Conservation (phyloP, 1,140 invertebrate species). For the Colletes gigas region DNA sequence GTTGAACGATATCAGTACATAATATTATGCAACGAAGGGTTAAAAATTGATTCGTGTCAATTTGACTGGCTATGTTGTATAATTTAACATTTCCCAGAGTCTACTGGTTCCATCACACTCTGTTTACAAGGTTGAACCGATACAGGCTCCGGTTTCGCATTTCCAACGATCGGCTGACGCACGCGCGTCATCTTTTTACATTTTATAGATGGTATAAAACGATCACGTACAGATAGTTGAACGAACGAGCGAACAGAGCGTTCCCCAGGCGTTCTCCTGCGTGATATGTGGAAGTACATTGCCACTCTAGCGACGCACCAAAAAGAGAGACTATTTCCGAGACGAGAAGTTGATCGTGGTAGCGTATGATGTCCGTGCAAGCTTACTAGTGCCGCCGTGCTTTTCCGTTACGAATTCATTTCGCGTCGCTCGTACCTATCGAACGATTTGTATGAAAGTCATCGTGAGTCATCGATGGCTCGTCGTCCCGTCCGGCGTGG, state of each 20-base stretch:
- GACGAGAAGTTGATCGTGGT: constrained; percentile 63
- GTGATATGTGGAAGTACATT: constrained; percentile 38
- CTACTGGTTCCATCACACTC: too few relatives aligned
- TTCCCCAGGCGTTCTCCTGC: constrained; percentile 48
- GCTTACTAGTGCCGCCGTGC: constrained; percentile 79
- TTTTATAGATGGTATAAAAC: constrained; percentile 47
- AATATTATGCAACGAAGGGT: too few relatives aligned
- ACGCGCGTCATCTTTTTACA: constrained; percentile 59
- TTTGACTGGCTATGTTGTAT: too few relatives aligned
- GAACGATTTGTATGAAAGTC: constrained; percentile 76
- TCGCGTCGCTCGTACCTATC: constrained; percentile 67
- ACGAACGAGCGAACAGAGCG: constrained; percentile 72
- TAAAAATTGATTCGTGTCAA: too few relatives aligned
- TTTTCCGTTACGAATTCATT: constrained; percentile 64
- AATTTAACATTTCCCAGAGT: too few relatives aligned
- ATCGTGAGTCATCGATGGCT: constrained; percentile 62
- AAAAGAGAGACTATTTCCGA: constrained; percentile 31
- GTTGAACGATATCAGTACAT: too few relatives aligned
- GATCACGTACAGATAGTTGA: constrained; percentile 65
- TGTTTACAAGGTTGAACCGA: too few relatives aligned
- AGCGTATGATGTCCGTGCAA: constrained; percentile 80
- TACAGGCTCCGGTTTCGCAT: constrained; percentile 5
- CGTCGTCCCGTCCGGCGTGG: constrained; percentile 40
- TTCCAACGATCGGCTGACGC: constrained; percentile 37
- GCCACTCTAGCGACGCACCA: constrained; percentile 53